Base-by-base conservation (phyloP, 1,140 invertebrate genomes). In the Ylistrum balloti region DNA sequence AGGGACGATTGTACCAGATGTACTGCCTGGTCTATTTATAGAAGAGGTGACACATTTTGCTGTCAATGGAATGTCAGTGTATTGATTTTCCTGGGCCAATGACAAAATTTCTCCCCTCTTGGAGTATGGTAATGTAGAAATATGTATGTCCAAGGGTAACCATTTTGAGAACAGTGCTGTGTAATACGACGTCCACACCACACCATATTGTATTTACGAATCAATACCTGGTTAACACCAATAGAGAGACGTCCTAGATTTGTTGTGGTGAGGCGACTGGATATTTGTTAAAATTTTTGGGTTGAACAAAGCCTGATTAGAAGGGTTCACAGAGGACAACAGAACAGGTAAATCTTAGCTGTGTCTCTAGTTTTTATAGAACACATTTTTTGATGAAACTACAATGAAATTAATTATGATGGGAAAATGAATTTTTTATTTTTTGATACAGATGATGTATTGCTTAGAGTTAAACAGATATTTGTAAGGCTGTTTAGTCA, bases 71-170 rank as follows among this genome's bases (percentile, higher is more conserved):
- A 74, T 74, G 56, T 74, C 56, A 28, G 22, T 74, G 56, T 74
- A 74, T 74, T 74, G 56, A 74, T 74, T 74, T 74, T 74, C 7
- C n/a, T n/a, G 56, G 56, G 28, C 56, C 56, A 74, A 74, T 74
- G 56, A 74, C 56, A 74, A 74, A 74, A 74, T 74, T 28, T 74
- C 56, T 45, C 56, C 56, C 56, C 56, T 74, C n/a, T 74, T n/a
- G 9, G 17, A 74, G 56, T 38, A 28, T 28, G 56, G 56, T 74
- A n/a, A n/a, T 74, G n/a, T 74, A 74, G 56, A 74, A 74, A 17
- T 28, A 74, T 28, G n/a, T n/a, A 74, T 9, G n/a, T 74, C 56
- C n/a, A 28, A 45, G 56, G 56, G 56, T 74, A 74, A n/a, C 56
- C 56, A 74, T 74, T 74, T 74, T 74, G 56, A 28, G 3, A 74